Conservation (phyloP, 2,888 invertebrate species). For the Tanytarsus gracilentus region DNA sequence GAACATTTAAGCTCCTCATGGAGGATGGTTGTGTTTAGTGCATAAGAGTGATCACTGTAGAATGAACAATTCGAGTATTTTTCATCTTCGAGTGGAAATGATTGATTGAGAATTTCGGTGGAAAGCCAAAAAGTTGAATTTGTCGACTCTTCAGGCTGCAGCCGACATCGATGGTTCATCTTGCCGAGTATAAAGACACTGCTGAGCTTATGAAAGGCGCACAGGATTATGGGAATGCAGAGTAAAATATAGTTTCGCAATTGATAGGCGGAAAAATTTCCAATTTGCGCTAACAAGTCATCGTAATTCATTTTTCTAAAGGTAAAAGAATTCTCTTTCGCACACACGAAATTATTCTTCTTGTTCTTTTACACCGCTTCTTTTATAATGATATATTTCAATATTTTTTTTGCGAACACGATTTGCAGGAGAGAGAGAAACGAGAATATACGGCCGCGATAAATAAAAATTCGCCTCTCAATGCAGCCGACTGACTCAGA, state of each 20-base stretch:
- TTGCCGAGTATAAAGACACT: conserved; percentile 55
- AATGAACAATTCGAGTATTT: conserved; percentile 48
- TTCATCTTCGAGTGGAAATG: conserved; percentile 48
- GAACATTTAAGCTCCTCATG: background rate
- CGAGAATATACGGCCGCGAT: too few relatives aligned
- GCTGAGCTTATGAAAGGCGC: conserved; percentile 64
- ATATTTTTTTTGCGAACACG: background rate
- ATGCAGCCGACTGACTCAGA: background rate
- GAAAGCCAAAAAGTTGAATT: conserved; percentile 47
- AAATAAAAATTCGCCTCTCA: background rate
- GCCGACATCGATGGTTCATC: conserved; percentile 53
- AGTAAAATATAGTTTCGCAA: conserved; percentile 57
- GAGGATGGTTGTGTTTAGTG: too few relatives aligned
- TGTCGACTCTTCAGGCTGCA: conserved; percentile 47
- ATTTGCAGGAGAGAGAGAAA: background rate
- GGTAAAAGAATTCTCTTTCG: background rate
- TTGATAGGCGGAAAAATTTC: conserved; percentile 64
- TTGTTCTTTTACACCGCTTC: background rate
- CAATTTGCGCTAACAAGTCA: conserved; percentile 56
- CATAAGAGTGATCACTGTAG: conserved; percentile 5
- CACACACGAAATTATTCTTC: background rate
- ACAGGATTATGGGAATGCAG: conserved; percentile 60
- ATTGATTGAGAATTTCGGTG: conserved; percentile 42
- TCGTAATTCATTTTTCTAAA: conserved; percentile 48
- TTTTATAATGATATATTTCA: background rate